Conservation (phyloP, 2,888 invertebrate genomes). For the Phymatocera aterrima region DNA sequence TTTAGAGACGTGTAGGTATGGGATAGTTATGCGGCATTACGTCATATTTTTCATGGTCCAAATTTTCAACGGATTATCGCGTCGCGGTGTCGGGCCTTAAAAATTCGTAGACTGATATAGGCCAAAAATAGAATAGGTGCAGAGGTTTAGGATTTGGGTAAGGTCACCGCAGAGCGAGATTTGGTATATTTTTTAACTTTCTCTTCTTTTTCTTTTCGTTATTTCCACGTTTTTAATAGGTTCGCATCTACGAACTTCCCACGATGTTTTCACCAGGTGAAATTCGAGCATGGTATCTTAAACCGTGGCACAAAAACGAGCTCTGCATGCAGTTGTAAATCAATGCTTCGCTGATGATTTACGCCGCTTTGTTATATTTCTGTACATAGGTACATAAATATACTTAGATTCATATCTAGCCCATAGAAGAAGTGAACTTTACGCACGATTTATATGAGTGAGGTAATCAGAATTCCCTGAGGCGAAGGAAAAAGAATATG, state of each 20-base stretch:
- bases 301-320: conserved; percentile 17
- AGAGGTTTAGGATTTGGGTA: not conserved
- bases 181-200: no score
- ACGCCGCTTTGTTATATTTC: conserved; percentile 38
- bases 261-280: conserved; percentile 56
- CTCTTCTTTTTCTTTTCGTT: not conserved
- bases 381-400: not conserved
- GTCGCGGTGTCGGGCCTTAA: not conserved
- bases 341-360: conserved; percentile 66
- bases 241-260: conserved; percentile 66
- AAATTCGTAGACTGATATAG: not conserved
- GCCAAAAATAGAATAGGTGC: not conserved
- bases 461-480: not conserved
- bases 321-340: conserved; percentile 61
- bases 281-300: conserved; percentile 53
- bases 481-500: not conserved
- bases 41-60: conserved; percentile 43
- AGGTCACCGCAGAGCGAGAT: not conserved
- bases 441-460: not conserved
- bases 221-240: no score
- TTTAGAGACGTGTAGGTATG: conserved; percentile 26
- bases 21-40: conserved; percentile 28
- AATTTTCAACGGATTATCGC: conserved; percentile 44
- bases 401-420: conserved; percentile 3
- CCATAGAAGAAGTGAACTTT: not conserved